Conservation (phyloP, 2,113 vertebrate genomes). For the Puntigrus tetrazona region DNA sequence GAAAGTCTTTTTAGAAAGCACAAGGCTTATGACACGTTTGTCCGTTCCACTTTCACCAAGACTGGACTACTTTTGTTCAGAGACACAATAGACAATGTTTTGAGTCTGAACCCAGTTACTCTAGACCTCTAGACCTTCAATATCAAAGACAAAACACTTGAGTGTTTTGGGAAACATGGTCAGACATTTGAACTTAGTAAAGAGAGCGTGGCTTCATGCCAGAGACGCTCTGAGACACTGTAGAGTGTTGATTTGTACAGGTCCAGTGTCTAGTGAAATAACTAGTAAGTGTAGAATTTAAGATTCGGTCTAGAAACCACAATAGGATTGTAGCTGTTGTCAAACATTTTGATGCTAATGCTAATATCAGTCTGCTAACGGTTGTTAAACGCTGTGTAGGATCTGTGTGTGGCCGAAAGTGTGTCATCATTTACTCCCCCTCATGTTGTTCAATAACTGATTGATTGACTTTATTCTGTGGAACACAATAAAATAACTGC, state of each 20-base stretch:
- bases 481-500: background rate
- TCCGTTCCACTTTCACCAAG: background rate
- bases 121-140: slow-evolving; percentile 29
- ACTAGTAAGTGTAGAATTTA: background rate
- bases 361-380: background rate
- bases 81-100: slow-evolving; percentile 28
- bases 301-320: background rate
- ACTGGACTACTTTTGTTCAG: slow-evolving; percentile 25
- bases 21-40: background rate
- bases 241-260: background rate
- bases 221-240: background rate
- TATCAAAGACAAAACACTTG: slow-evolving; percentile 39
- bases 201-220: slow-evolving; percentile 18
- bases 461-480: background rate
- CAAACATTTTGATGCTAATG: background rate
- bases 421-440: background rate
- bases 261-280: background rate
- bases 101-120: slow-evolving; percentile 32
- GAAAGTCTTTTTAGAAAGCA: background rate
- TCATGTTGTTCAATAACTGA: background rate
- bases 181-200: slow-evolving; percentile 34
- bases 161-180: slow-evolving; percentile 50
- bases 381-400: background rate
- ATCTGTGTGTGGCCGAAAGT: background rate
- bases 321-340: background rate